Conservation (phyloP, 2,797 vertebrate genomes). For the Rhabdomys pumilio region DNA sequence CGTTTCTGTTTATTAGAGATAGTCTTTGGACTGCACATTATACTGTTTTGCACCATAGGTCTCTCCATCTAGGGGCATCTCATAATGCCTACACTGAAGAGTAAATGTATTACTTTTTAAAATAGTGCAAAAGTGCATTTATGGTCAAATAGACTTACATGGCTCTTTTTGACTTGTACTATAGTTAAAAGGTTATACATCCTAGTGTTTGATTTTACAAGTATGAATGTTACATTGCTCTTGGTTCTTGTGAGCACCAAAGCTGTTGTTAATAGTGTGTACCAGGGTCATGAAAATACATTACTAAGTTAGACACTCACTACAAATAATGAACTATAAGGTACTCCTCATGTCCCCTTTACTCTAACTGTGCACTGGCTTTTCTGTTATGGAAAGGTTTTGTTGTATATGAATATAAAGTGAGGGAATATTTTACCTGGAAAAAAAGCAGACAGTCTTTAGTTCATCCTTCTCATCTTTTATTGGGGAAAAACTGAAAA, state of each 20-base stretch:
- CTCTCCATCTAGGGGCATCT: background rate
- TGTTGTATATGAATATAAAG: background rate
- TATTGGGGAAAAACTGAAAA: constrained; percentile 10
- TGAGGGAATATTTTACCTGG: constrained; percentile 31
- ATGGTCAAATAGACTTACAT: background rate
- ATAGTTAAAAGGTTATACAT: constrained; percentile 27
- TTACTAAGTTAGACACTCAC: constrained; percentile 58
- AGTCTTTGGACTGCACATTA: constrained; percentile 41
- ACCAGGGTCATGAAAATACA: constrained; percentile 19
- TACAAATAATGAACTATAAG: constrained; percentile 20
- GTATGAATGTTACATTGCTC: constrained; percentile 40
- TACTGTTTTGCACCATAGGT: constrained; percentile 29
- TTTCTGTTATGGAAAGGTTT: constrained; percentile 38
- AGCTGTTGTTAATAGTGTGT: constrained; percentile 28
- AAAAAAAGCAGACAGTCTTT: constrained; percentile 61
- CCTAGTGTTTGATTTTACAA: constrained; percentile 35
- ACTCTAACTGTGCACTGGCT: constrained; percentile 13
- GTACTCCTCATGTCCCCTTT: constrained; percentile 16
- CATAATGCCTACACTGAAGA: constrained; percentile 36
- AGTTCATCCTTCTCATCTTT: constrained; percentile 57
- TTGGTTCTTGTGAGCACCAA: constrained; percentile 38
- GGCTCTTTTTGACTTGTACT: constrained; percentile 46
- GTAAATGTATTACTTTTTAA: constrained; percentile 20
- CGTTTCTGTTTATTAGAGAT: background rate
- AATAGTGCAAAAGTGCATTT: constrained; percentile 8